Base-by-base conservation (phyloP, 2,888 invertebrate species). In the Spisula solida region DNA sequence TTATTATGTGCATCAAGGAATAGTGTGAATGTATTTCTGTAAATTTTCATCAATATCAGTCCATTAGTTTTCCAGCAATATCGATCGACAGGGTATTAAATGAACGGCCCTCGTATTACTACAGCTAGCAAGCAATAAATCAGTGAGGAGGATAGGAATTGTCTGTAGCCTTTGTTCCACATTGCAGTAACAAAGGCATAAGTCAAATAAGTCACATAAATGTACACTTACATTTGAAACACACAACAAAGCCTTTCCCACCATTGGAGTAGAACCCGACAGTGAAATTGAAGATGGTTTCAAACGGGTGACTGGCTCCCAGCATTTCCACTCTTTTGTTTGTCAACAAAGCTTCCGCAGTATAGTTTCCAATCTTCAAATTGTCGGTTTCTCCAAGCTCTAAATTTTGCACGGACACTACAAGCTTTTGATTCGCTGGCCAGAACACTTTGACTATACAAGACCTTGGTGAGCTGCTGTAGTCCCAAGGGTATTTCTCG, bases 191-290 rank as follows among this genome's bases (percentile, higher is more conserved):
- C 41, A 41, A 8, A 41, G 41, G 41, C 41, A 5, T 41, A 41
- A 41, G 41, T 41, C 4, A 41, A 41, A 8, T 41, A 41, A 41
- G 41, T 41, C 41, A 41, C 41, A 41, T 41, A n/a, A n/a, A n/a
- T n/a, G n/a, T n/a, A 12, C 60, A 85, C 85, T 80, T 86, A 86
- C 86, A 86, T 29, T 56, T 81, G 48, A 86, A 86, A 20, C 86
- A 86, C 20, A 86, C 25, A 10, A 86, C 31, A 81, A 86, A 86
- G 16, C 86, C 86, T 29, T 66, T 47, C 34, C 86, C 86, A 20
- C 86, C 47, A 60, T 80, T 86, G 20, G 86, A 86, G 6, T 86
- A 60, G 6, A 6, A 14, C 18, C 86, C 70, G 16, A 85, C 85
- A 60, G 16, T 56, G 70, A 85, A 85, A 16, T 78, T 55, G 25